Evolutionary conservation across 37 sponge, comb jelly and placozoan species (phyloP).

Genomic region (Oscarella lobularis): DNA sequence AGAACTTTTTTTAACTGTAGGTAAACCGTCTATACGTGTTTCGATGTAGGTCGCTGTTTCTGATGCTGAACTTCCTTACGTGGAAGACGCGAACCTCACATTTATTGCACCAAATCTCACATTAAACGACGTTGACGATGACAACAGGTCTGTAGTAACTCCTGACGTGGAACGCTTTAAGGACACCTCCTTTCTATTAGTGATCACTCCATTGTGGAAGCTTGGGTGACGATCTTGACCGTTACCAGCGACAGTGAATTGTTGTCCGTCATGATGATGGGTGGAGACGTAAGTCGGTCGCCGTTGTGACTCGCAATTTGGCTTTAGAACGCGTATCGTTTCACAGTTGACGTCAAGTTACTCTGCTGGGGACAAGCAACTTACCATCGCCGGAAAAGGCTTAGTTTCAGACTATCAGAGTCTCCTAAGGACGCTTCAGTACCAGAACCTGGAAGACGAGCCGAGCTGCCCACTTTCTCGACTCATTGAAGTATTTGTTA

Average conservation of each 20-base stretch:
- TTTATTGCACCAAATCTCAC: not conserved
- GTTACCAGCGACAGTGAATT: not conserved
- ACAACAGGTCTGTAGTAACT: not conserved
- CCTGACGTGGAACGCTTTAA: not conserved
- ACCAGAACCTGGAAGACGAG: slow-evolving; percentile 1
- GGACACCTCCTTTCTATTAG: not conserved
- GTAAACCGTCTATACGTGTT: not conserved
- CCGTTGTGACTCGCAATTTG: not conserved
- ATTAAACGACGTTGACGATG: not conserved
- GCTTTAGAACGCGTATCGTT: too few relatives aligned
- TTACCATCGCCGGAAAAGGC: not conserved
- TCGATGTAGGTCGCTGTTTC: not conserved
- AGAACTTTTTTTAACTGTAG: not conserved
- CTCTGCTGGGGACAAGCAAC: not conserved
- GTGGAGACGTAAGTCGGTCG: not conserved
- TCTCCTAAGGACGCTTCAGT: not conserved
- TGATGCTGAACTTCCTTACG: not conserved
- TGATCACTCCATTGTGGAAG: not conserved
- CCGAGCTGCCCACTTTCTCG: not conserved
- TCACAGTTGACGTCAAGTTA: not conserved
- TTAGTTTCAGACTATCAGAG: not conserved
- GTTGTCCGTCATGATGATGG: not conserved
- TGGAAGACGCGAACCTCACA: not conserved
- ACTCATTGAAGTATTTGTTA: not conserved
- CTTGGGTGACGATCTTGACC: not conserved